Percentiles rank a stretch among this genome's conserved stretches.
Conservation (phyloP, 2,113 vertebrate species). For the Pseudopodoces humilis region DNA sequence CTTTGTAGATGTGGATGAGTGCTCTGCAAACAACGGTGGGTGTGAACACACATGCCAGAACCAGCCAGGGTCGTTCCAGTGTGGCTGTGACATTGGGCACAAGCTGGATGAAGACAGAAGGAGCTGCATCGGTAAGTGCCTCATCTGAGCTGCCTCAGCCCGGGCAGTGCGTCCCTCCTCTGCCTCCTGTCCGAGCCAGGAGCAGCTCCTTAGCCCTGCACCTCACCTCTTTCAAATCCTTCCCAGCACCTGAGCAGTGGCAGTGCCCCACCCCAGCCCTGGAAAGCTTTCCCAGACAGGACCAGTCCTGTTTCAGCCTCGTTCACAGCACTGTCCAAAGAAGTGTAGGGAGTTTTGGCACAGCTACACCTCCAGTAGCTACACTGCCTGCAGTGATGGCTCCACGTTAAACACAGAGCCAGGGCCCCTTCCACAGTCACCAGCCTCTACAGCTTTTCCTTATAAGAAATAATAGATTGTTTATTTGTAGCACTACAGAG, state of each 20-base stretch:
- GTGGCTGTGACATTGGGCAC: slow-evolving; percentile 82
- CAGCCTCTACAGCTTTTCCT: background rate
- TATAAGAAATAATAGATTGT: background rate
- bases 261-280: background rate
- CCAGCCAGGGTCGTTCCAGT: slow-evolving; percentile 87
- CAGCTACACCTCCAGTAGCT: background rate
- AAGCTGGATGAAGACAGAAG: slow-evolving; percentile 81
- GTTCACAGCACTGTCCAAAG: background rate
- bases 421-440: background rate
- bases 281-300: background rate
- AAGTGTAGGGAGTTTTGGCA: background rate
- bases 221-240: background rate
- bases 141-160: rapidly evolving
- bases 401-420: rapidly evolving
- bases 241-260: background rate
- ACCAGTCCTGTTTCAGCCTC: background rate
- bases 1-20: slow-evolving; percentile 89
- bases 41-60: slow-evolving; percentile 90
- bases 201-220: rapidly evolving
- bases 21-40: slow-evolving; percentile 72
- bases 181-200: background rate
- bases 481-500: background rate
- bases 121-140: slow-evolving; percentile 85
- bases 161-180: background rate
- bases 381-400: background rate